A percentile compares a stretch with the other conserved stretches of the same genome.
Conservation (phyloP, 2,797 vertebrate genomes). For the Eulemur albifrons region DNA sequence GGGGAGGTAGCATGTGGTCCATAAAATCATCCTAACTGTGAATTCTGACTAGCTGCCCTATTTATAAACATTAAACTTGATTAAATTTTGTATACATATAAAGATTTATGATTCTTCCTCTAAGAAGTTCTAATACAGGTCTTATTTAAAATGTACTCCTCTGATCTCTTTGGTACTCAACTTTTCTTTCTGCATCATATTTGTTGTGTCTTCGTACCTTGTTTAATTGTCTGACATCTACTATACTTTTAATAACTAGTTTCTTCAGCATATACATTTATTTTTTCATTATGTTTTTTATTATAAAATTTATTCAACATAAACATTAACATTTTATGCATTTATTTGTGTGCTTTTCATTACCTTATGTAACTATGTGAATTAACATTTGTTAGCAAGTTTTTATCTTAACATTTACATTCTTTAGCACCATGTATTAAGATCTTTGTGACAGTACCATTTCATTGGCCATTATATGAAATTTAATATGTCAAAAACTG, state of each 20-base stretch:
- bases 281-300: background rate
- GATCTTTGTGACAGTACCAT: background rate
- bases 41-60: background rate
- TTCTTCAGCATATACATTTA: constrained; percentile 4
- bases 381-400: background rate
- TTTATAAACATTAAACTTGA: background rate
- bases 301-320: background rate
- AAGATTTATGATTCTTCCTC: background rate
- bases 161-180: background rate
- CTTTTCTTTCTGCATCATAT: background rate
- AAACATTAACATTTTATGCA: background rate
- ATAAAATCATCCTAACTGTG: background rate
- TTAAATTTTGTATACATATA: background rate
- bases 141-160: constrained; percentile 10
- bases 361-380: background rate
- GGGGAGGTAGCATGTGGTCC: background rate
- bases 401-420: constrained; percentile 2
- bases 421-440: background rate
- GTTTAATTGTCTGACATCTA: background rate
- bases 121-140: constrained; percentile 1
- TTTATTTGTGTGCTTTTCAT: background rate
- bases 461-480: background rate
- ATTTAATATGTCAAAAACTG: background rate
- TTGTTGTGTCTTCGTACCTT: background rate
- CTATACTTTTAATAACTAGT: background rate